phyloP scores from a whole-genome alignment of 2,797 vertebrate genomes.

The Pantherophis alleghaniensis region DNA sequence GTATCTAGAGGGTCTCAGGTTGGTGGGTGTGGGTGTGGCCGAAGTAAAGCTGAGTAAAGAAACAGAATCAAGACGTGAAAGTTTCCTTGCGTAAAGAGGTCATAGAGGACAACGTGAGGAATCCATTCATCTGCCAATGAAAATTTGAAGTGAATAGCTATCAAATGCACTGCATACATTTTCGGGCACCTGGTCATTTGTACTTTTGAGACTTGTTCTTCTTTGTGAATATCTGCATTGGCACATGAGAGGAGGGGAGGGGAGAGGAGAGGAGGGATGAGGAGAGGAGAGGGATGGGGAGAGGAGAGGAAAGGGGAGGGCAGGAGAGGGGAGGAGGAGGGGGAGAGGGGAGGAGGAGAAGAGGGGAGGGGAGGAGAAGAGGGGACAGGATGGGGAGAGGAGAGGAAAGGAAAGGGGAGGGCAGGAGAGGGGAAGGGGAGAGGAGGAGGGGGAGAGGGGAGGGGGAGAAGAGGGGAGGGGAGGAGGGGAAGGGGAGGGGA shows the following conservation, averaged over 20 bases:
- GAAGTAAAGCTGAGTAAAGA: conserved; percentile 46
- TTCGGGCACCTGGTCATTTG: neutral
- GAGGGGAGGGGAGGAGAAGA: neutral
- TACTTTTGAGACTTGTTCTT: neutral
- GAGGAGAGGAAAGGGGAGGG: too few species aligned
- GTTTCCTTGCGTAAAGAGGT: conserved; percentile 15
- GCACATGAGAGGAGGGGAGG: neutral
- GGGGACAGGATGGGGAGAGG: fast-evolving
- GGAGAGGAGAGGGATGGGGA: too few species aligned
- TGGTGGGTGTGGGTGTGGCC: neutral
- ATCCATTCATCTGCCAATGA: neutral
- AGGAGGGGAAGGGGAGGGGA: too few species aligned
- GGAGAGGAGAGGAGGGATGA: neutral
- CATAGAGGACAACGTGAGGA: neutral
- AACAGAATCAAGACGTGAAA: conserved; percentile 43
- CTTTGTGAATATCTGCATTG: neutral
- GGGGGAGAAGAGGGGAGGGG: too few species aligned
- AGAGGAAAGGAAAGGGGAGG: fast-evolving
- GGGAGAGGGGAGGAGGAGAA: neutral
- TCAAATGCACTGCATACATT: neutral
- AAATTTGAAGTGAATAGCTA: neutral
- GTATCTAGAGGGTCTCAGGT: neutral
- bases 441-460: too few species aligned
- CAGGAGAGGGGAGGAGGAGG: too few species aligned
- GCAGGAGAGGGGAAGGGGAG: fast-evolving